A percentile compares a stretch with the other conserved stretches of the same genome.
These are phyloP conservation scores for Aphaenogaster rudis DNA, from an alignment of 1,140 invertebrate genomes.

Conservation along the genomic window DNA sequence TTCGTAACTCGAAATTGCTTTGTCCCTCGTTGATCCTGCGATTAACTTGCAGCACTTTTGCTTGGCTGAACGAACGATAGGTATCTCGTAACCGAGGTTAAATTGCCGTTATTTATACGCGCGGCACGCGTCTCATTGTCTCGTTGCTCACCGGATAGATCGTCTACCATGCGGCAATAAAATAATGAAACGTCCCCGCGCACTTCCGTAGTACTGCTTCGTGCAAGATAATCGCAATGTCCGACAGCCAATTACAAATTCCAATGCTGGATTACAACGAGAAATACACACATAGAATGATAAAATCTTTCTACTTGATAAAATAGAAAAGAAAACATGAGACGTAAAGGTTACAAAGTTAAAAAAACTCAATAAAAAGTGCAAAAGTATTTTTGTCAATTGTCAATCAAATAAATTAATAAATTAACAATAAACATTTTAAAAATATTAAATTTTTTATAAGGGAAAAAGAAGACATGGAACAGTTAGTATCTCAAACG, in stretches of 20 bases:
- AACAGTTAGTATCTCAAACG: neutral
- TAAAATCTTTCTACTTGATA: slow-evolving; percentile 27
- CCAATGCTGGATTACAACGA: slow-evolving; percentile 24
- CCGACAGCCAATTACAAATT: slow-evolving; percentile 54
- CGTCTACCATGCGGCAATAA: slow-evolving; percentile 70
- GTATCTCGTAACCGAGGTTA: slow-evolving; percentile 81
- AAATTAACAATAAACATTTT: neutral
- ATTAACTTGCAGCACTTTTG: slow-evolving; percentile 40
- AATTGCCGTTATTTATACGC: slow-evolving; percentile 83
- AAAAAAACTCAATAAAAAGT: neutral
- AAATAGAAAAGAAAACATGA: neutral
- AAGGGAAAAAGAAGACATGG: neutral
- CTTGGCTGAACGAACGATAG: slow-evolving; percentile 75
- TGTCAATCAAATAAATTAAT: neutral
- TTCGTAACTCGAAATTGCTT: slow-evolving; percentile 26
- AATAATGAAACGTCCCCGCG: slow-evolving; percentile 72
- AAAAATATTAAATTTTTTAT: neutral
- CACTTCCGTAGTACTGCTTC: neutral
- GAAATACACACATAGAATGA: neutral
- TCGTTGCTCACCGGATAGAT: slow-evolving; percentile 72
- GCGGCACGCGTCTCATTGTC: slow-evolving; percentile 81
- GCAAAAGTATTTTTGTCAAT: neutral
- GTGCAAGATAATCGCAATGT: slow-evolving; percentile 46
- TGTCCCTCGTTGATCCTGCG: slow-evolving; percentile 50
- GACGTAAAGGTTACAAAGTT: neutral